Conservation (phyloP, 2,113 vertebrate genomes). For the Crotalus helleri region DNA sequence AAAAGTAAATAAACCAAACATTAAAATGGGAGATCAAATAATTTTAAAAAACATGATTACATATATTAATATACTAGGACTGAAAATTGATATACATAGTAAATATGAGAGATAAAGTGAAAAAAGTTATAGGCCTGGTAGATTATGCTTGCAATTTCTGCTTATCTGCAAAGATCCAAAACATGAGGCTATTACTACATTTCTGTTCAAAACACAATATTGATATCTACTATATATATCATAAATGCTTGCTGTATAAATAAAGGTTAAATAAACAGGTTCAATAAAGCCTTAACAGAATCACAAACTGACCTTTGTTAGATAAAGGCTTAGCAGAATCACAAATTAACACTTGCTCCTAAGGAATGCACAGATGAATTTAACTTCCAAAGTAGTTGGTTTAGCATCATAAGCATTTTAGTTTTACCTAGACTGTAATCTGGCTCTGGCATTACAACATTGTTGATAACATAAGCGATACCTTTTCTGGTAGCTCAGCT, state of each 20-base stretch:
- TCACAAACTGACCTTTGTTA: neutral
- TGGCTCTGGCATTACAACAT: constrained; percentile 40
- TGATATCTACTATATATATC: neutral
- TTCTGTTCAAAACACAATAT: neutral
- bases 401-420: constrained; percentile 21
- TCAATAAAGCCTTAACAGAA: neutral
- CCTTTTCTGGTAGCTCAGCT: neutral
- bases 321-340: neutral
- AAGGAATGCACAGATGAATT: neutral
- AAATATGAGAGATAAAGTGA: neutral
- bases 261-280: neutral
- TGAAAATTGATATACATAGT: neutral
- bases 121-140: neutral
- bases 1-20: neutral
- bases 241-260: neutral
- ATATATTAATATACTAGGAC: neutral
- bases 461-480: constrained; percentile 55
- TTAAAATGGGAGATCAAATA: neutral
- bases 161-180: neutral
- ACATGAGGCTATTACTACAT: neutral
- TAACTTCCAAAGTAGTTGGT: constrained; percentile 1
- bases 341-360: neutral
- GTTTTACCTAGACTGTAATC: constrained; percentile 40
- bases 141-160: neutral
- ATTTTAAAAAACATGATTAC: neutral